These are phyloP conservation scores for Cebus imitator DNA, from an alignment of 2,113 vertebrate species.

Conservation along the genomic window DNA sequence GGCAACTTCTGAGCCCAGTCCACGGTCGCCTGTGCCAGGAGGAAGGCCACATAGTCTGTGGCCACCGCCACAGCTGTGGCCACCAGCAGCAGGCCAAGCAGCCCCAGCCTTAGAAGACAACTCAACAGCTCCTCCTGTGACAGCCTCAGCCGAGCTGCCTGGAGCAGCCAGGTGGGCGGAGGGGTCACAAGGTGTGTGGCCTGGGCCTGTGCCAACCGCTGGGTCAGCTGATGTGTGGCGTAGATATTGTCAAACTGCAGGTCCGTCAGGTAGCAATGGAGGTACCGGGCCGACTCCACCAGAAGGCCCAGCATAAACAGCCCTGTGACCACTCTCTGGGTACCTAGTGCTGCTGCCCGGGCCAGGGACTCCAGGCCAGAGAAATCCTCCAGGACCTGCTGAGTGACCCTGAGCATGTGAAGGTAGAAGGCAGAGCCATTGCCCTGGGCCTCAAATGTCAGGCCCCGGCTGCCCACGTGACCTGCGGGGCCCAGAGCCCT, in stretches of 20 bases:
- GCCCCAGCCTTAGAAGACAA: slow-evolving; percentile 83
- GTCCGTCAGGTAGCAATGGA: slow-evolving; percentile 90
- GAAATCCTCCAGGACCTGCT: slow-evolving; percentile 87
- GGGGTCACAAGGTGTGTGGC: slow-evolving; percentile 61
- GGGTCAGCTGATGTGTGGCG: slow-evolving; percentile 81
- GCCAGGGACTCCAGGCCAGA: slow-evolving; percentile 80
- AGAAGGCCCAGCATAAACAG: slow-evolving; percentile 86
- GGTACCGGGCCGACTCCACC: slow-evolving; percentile 86
- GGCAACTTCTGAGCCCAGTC: slow-evolving; percentile 88
- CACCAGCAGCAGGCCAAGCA: slow-evolving; percentile 85
- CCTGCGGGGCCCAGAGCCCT: slow-evolving; percentile 78
- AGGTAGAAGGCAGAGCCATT: slow-evolving; percentile 83
- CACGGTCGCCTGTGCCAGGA: slow-evolving; percentile 80
- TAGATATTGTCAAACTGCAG: slow-evolving; percentile 90
- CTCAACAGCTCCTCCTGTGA: slow-evolving; percentile 84
- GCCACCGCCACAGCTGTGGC: slow-evolving; percentile 81
- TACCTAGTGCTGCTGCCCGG: slow-evolving; percentile 55
- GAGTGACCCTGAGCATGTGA: slow-evolving; percentile 79
- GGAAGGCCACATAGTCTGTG: slow-evolving; percentile 87
- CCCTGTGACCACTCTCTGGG: slow-evolving; percentile 86
- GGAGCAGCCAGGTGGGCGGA: slow-evolving; percentile 77
- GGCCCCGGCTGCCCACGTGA: background rate
- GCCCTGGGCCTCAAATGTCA: slow-evolving; percentile 82
- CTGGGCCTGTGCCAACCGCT: slow-evolving; percentile 59
- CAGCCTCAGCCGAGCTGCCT: slow-evolving; percentile 79